Evolutionary conservation across 2,113 vertebrate species (phyloP), one percentile per base, ranked within the genome.

Genomic region (Leiothrix lutea): DNA sequence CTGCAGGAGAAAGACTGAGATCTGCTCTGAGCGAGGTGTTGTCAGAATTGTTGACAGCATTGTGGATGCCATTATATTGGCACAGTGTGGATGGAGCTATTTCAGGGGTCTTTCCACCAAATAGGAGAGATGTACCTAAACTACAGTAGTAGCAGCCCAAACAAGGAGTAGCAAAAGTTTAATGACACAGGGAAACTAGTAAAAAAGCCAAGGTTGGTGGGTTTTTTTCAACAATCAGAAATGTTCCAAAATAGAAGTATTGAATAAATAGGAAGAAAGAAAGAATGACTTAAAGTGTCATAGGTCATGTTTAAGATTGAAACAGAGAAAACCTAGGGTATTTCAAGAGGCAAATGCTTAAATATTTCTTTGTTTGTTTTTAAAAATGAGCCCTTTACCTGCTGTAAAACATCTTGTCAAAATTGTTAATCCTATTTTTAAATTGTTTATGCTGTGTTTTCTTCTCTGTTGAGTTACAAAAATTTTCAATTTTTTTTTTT

Each of bases 1-100:
- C 51, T 48, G 25, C 20, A 57, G 25, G 69, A 81, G 31, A 40
- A 29, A 66, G 7, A 17, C 14, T 1, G 3, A 0, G 3, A 31
- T 5, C 14, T n/a, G 15, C 40, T 83, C 45, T 2, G 20, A 53
- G 36, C 40, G 31, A 67, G 31, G 2, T 3, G 14, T 14, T 44
- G 45, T 33, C 62, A 77, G 60, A 80, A n/a, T 8, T 23, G 15
- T 13, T 60, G 25, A 28, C 74, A 62, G 10, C 2, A 2, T 14
- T 86, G 44, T 38, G 19, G 26, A 9, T 2, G 0, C 11, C 2
- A 3, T 42, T 33, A 50, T 8, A 10, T 8, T 36, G 53, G 17
- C 13, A 35, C 2, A 3, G 13, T 23, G 29, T 2, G 6, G 21
- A 14, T 71, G 28, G 14, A 33, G 26, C 23, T 80, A 0, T 54